Base-by-base conservation (phyloP, 2,888 invertebrate species). In the Caenorhabditis japonica region DNA sequence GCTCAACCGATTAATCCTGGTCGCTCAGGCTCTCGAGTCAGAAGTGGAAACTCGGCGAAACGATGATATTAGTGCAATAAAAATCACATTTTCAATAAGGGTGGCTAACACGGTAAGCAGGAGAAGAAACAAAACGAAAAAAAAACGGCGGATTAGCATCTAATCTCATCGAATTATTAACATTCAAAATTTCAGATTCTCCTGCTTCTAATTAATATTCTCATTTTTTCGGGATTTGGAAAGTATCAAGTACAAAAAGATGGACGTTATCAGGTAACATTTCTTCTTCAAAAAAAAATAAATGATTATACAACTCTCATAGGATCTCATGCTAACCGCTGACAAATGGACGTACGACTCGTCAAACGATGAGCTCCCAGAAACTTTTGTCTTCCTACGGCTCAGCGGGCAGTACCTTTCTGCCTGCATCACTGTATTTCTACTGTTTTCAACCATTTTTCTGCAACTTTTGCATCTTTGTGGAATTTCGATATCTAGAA, bases 21-120 rank as follows among this genome's bases (percentile, higher is more conserved):
- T 85, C 10, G 85, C 85, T 0, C 85, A 85, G 55, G 85, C 85
- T 1, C 61, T 85, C 5, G 85, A 85, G 53, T 75, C 77, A 8
- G 85, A 85, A 58, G 85, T 85, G 19, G 84, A 85, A 71, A 77
- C 73, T n/a, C 68, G 83, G 53, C 60, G 83, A 30, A 77, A 82
- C 49, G 81, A 78, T 64, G 85, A 84, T 38, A 76, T 85, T 25
- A 83, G 81, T 46, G 85, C 83, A 12, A 77, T 80, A 5, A 82
- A 84, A 55, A 83, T 85, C 51, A 82, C 84, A n/a, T 76, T 81
- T 33, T 83, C 83, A 4, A 79, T 85, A 7, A 61, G 85, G 27
- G 83, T 83, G 76, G 84, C 85, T 10, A 85, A 85, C 73, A 79
- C 82, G 75, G 84, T 84, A n/a, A 53, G 75, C n/a, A n/a, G n/a